These are phyloP conservation scores for Pemphigus obesinymphae DNA, from an alignment of 1,140 invertebrate genomes.

Conservation along the genomic window DNA sequence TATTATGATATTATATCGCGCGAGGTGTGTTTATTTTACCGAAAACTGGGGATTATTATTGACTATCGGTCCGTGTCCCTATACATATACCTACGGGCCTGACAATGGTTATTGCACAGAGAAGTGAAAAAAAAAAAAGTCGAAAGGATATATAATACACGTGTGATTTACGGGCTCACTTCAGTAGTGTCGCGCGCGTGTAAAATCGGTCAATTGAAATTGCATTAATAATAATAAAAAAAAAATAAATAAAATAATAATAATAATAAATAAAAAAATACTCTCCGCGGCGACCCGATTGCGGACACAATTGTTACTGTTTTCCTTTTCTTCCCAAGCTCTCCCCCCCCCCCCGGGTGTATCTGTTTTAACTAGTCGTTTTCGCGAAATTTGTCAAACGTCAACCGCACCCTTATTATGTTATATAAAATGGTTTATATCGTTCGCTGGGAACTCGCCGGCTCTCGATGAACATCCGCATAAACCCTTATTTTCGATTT, in stretches of 20 bases:
- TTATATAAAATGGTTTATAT: no score
- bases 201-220: slow-evolving; percentile 30
- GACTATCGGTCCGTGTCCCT: slow-evolving; percentile 38
- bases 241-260: not conserved
- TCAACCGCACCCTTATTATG: not conserved
- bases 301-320: not conserved
- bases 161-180: slow-evolving; percentile 26
- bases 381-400: slow-evolving; percentile 19
- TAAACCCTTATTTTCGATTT: no score
- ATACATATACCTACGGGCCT: slow-evolving; percentile 7
- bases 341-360: not conserved
- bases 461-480: no score
- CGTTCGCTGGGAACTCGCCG: no score
- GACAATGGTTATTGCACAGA: slow-evolving; percentile 35
- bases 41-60: slow-evolving; percentile 36
- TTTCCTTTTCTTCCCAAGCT: not conserved
- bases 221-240: slow-evolving; percentile 17
- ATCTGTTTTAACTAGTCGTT: no score
- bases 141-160: not conserved
- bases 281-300: not conserved
- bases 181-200: not conserved
- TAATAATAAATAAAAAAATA: not conserved
- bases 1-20: slow-evolving; percentile 20
- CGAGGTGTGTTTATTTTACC: slow-evolving; percentile 26
- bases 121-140: not conserved